These are phyloP conservation scores for Crenuchus spilurus DNA, from an alignment of 2,797 vertebrate species.

Conservation along the genomic window DNA sequence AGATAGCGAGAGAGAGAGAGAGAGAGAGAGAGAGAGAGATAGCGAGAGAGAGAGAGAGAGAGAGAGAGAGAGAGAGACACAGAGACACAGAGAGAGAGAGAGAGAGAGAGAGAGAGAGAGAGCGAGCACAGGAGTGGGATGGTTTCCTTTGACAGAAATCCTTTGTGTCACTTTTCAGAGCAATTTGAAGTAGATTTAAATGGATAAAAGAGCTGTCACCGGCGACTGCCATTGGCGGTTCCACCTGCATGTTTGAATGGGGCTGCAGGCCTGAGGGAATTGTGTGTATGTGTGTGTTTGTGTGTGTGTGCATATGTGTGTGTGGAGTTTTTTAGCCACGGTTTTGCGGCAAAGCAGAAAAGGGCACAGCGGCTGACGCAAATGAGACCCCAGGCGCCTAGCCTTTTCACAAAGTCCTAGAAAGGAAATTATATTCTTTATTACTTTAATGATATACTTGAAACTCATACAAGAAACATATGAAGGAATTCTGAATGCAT, in stretches of 20 bases:
- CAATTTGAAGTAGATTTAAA: conserved; percentile 38
- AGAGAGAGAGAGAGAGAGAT: background rate
- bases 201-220: conserved; percentile 40
- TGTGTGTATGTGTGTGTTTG: background rate
- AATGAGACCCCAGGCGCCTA: background rate
- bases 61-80: background rate
- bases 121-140: background rate
- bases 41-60: background rate
- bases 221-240: background rate
- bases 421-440: background rate
- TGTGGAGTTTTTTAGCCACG: background rate
- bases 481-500: background rate
- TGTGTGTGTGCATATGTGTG: too few species aligned
- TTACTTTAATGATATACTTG: background rate
- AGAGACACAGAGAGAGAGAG: background rate
- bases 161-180: conserved; percentile 40
- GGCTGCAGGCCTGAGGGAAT: background rate
- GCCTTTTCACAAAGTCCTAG: background rate
- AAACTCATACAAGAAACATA: background rate
- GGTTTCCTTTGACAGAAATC: conserved; percentile 36
- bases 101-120: background rate
- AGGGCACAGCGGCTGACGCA: background rate
- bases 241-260: background rate
- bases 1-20: background rate
- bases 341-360: background rate